These are phyloP conservation scores for Pogonophryne albipinna DNA, from an alignment of 2,797 vertebrate genomes.

Conservation along the genomic window DNA sequence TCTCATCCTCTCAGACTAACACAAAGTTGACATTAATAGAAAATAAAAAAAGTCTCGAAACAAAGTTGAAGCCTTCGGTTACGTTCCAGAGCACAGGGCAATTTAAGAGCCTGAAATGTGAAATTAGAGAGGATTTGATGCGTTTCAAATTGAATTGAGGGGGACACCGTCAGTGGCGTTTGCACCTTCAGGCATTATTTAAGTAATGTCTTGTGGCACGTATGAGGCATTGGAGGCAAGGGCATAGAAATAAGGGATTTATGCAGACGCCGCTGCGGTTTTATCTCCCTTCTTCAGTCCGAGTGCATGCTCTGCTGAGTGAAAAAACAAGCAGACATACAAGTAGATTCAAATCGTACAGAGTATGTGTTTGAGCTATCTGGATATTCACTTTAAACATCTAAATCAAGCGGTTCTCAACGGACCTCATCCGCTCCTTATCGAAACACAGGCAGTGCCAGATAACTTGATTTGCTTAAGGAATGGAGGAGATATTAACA, in stretches of 20 bases:
- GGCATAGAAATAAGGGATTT: slow-evolving; percentile 82
- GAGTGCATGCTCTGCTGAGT: slow-evolving; percentile 65
- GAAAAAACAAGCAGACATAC: slow-evolving; percentile 76
- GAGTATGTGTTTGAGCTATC: slow-evolving; percentile 82
- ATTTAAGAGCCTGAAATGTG: slow-evolving; percentile 85
- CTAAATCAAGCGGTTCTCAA: slow-evolving; percentile 84
- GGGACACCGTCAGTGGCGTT: slow-evolving; percentile 78
- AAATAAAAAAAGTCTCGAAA: slow-evolving; percentile 82
- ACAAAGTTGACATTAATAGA: slow-evolving; percentile 86
- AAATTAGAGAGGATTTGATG: slow-evolving; percentile 87
- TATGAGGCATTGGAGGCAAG: slow-evolving; percentile 80
- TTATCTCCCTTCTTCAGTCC: slow-evolving; percentile 73
- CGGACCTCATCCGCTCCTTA: slow-evolving; percentile 84
- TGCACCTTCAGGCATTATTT: slow-evolving; percentile 83
- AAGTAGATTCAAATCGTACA: slow-evolving; percentile 84
- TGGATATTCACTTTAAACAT: slow-evolving; percentile 85
- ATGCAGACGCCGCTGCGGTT: slow-evolving; percentile 75
- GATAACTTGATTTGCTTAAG: slow-evolving; percentile 88
- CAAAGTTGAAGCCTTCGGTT: slow-evolving; percentile 84
- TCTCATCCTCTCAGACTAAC: slow-evolving; percentile 67
- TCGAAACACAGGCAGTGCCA: slow-evolving; percentile 79
- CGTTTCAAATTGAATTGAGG: slow-evolving; percentile 85
- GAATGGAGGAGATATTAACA: slow-evolving; percentile 85
- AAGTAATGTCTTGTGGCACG: slow-evolving; percentile 86
- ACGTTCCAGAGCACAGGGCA: slow-evolving; percentile 86